A percentile compares a stretch with the other conserved stretches of the same genome.
Conservation (phyloP, 2,797 vertebrate species). For the Sorex maritimensis region DNA sequence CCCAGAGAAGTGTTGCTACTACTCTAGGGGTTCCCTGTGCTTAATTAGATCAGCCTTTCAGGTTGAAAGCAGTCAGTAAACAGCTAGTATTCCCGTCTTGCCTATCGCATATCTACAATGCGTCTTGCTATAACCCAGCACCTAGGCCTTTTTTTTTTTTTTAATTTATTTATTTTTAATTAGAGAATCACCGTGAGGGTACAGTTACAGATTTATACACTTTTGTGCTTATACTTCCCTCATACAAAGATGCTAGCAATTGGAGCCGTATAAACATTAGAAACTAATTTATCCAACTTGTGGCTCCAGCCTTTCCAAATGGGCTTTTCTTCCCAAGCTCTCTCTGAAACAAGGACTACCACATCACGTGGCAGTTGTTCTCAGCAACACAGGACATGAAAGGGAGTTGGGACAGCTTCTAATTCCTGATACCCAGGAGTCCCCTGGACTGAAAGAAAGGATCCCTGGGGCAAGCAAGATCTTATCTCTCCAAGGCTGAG, state of each 20-base stretch:
- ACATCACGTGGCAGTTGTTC: not conserved
- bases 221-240: too few relatives aligned
- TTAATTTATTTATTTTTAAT: too few relatives aligned
- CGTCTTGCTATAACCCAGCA: not conserved
- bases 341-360: not conserved
- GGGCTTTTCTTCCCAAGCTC: constrained; percentile 46
- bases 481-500: not conserved
- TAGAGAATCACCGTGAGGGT: too few relatives aligned
- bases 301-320: constrained; percentile 32
- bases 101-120: not conserved
- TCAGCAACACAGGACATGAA: constrained; percentile 12
- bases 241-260: not conserved
- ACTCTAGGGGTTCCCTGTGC: not conserved
- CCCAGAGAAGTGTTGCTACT: not conserved
- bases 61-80: not conserved
- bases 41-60: not conserved
- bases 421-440: not conserved
- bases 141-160: constrained; percentile 25
- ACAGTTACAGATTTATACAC: too few relatives aligned
- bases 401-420: not conserved
- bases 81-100: constrained; percentile 2
- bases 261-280: not conserved
- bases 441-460: not conserved
- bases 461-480: constrained; percentile 29
- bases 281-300: not conserved